Evolutionary conservation across 37 sponge, comb jelly and placozoan genomes (phyloP).

Genomic region (Dysidea cf. avara): DNA sequence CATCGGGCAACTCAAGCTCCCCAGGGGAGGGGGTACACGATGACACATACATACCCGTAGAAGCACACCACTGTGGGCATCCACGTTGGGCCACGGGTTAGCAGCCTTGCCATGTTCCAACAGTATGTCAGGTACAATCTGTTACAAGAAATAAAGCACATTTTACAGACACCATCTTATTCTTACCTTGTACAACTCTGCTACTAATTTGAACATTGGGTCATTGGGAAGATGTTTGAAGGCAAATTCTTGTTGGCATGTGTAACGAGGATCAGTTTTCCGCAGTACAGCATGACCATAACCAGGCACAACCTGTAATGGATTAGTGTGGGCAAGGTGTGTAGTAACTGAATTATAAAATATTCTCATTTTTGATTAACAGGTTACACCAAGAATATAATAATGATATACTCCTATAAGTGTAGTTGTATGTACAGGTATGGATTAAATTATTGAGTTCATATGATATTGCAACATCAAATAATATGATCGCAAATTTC

Average conservation of each 20-base stretch:
- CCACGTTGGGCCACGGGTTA: conserved; percentile 99
- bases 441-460: too few relatives aligned
- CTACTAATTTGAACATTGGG: conserved; percentile 89
- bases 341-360: too few relatives aligned
- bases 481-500: too few relatives aligned
- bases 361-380: too few relatives aligned
- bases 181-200: conserved; percentile 59
- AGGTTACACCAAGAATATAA: too few relatives aligned
- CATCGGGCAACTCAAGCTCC: too few relatives aligned
- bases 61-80: conserved; percentile 96
- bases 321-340: too few relatives aligned
- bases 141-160: background rate
- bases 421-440: too few relatives aligned
- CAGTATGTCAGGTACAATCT: conserved; percentile 82
- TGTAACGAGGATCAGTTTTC: conserved; percentile 97
- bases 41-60: conserved; percentile 78
- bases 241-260: conserved; percentile 95
- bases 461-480: too few relatives aligned
- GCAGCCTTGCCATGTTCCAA: conserved; percentile 92
- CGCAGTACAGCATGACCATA: conserved; percentile 97
- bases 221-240: conserved; percentile 94
- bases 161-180: background rate
- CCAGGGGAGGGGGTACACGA: too few relatives aligned
- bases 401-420: too few relatives aligned
- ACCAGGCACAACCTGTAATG: conserved; percentile 96